These are phyloP conservation scores for Lontra canadensis DNA, from an alignment of 2,113 vertebrate genomes.

Conservation along the genomic window DNA sequence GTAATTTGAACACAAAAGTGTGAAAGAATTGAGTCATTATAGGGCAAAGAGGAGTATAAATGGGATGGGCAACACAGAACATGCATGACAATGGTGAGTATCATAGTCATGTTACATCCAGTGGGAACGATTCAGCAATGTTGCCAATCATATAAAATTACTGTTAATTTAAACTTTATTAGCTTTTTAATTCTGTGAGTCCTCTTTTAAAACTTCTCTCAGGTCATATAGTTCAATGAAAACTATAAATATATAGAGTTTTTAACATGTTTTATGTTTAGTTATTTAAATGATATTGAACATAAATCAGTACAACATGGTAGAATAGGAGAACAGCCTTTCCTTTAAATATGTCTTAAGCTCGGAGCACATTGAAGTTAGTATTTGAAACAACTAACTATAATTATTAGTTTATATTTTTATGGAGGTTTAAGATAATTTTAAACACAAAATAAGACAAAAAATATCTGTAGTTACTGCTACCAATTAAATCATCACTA, in stretches of 20 bases:
- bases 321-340: neutral
- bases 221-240: neutral
- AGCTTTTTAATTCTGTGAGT: neutral
- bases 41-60: neutral
- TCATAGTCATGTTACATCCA: neutral
- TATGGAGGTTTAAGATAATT: neutral
- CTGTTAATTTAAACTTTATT: neutral
- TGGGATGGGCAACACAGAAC: neutral
- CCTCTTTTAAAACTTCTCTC: neutral
- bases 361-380: neutral
- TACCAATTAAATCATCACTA: neutral
- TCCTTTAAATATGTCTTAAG: neutral
- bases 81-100: no score
- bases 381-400: neutral
- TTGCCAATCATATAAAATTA: neutral
- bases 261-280: neutral
- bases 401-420: neutral
- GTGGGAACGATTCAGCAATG: neutral
- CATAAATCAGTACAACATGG: neutral
- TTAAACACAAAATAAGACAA: neutral
- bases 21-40: neutral
- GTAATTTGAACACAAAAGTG: neutral
- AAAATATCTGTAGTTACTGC: neutral
- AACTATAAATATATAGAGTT: neutral
- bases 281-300: neutral